Base-by-base conservation (phyloP, 2,797 vertebrate genomes). In the Coregonus sp. region DNA sequence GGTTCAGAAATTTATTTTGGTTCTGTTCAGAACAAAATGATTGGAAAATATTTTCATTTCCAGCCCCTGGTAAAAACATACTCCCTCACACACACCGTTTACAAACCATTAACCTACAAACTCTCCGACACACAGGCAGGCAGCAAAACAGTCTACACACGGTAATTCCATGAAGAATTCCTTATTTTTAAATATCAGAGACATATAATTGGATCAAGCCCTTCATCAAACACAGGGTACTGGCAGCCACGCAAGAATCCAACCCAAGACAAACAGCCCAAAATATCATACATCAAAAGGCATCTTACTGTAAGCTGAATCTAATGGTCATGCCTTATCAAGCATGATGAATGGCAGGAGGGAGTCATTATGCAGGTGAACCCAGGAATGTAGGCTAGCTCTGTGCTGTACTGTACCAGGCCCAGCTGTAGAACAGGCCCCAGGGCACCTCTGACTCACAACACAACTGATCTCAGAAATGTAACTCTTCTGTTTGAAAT, bases 231-330 rank as follows among this genome's bases (percentile, higher is more conserved):
- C 83, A 0, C 81, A 31, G 72, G 50, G 75, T 82, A 70, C 84
- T 91, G 92, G 91, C 89, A 87, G 79, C 65, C 5, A 29, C 75
- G 50, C 89, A 90, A 85, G 88, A 92, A 90, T 92, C 82, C 85
- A 69, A 73, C 82, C 72, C 80, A 83, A 78, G 83, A 86, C 86
- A 91, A 82, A 77, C 77, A 78, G 81, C 80, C 82, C 68, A 76
- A 89, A 89, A 89, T 86, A 90, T 87, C 87, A 89, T 89, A 89
- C 89, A 89, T 93, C 89, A 92, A 89, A 90, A 86, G 88, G 80
- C 80, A 81, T 83, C 87, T 93, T 89, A 93, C 80, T 75, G 84
- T 86, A 88, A 91, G 80, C 78, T 86, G 80, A 84, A 86, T 83
- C 82, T 85, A 90, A 87, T 86, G 86, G 79, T 83, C 72, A 69